Percentiles rank a stretch among this genome's conserved stretches.
Conservation (phyloP, 2,797 vertebrate species). For the Sorex maritimensis region DNA sequence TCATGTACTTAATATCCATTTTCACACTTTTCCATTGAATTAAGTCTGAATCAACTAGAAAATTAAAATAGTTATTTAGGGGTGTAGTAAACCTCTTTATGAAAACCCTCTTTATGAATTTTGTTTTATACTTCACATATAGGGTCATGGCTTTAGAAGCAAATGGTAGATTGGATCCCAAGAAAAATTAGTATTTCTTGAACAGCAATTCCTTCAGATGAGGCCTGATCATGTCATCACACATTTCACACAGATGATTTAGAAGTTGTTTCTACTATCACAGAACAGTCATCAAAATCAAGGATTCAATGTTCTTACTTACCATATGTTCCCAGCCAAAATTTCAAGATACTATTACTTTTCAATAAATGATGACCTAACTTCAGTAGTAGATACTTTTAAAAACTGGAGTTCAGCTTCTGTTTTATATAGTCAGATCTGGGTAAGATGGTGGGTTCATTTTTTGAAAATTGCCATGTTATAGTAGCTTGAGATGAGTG, state of each 20-base stretch:
- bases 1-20: too few species aligned
- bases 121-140: neutral
- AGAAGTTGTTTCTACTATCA: neutral
- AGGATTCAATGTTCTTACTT: too few species aligned
- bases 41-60: too few species aligned
- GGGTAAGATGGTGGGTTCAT: neutral
- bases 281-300: neutral
- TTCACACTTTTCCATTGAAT: too few species aligned
- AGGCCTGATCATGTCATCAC: neutral
- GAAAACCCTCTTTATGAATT: neutral
- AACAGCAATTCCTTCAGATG: neutral
- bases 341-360: neutral
- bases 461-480: neutral
- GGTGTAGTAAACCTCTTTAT: neutral
- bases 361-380: neutral
- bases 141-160: neutral
- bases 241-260: neutral
- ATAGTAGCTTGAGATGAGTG: neutral
- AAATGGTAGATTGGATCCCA: neutral
- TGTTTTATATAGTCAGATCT: neutral
- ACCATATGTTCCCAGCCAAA: neutral
- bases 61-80: too few species aligned
- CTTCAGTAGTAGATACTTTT: neutral
- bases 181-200: neutral
- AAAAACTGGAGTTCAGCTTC: neutral